Conservation (phyloP, 2,888 invertebrate genomes). For the Pseudolycoriella hygida region DNA sequence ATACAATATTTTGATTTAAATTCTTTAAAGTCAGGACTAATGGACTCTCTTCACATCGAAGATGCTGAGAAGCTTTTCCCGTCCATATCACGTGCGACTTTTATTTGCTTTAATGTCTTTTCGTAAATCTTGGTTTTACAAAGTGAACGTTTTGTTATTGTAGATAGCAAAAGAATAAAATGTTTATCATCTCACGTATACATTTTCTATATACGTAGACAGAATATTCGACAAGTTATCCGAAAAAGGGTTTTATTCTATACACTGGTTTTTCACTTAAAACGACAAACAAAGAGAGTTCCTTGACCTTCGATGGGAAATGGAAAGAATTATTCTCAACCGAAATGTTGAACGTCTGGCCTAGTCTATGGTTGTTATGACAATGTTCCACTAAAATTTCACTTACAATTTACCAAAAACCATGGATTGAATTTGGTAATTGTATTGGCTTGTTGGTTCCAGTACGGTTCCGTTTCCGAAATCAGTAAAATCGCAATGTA, state of each 20-base stretch:
- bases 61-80: no score
- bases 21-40: no score
- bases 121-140: no score
- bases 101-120: no score
- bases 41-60: no score
- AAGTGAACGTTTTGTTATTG: no score
- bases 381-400: no score
- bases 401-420: conserved; percentile 15
- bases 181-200: no score
- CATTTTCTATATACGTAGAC: not conserved
- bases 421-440: conserved; percentile 13
- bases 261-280: not conserved
- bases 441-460: conserved; percentile 14
- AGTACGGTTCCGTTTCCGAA: conserved; percentile 10
- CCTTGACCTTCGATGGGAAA: conserved; percentile 4
- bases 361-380: not conserved
- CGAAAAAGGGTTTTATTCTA: conserved; percentile 1
- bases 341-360: not conserved
- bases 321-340: no score
- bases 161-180: no score
- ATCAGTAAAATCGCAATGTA: conserved; percentile 6
- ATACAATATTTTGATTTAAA: no score
- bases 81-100: no score
- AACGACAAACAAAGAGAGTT: conserved; percentile 5
- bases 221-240: conserved; percentile 3